A percentile compares a stretch with the other conserved stretches of the same genome.
phyloP scores from a whole-genome alignment of 1,140 invertebrate species.

The Drosophila azteca region DNA sequence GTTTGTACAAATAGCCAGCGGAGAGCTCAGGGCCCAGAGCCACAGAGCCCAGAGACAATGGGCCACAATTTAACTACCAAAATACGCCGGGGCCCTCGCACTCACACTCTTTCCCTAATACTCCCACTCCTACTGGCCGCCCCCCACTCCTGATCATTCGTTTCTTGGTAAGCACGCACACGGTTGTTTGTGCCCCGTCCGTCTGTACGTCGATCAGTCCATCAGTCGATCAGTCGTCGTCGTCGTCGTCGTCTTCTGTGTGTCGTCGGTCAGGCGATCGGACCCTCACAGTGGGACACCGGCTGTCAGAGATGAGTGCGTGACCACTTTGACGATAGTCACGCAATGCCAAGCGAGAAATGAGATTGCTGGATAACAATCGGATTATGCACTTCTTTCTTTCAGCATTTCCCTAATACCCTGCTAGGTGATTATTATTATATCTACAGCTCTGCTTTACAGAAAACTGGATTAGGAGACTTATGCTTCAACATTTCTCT shows the following conservation, averaged over 20 bases:
- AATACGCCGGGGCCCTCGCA: conserved; percentile 59
- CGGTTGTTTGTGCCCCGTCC: conserved; percentile 14
- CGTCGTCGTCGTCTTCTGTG: conserved; percentile 1
- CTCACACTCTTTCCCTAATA: too few species aligned
- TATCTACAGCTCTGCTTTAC: too few species aligned
- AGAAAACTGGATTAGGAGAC: too few species aligned
- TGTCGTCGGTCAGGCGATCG: neutral
- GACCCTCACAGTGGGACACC: conserved; percentile 46
- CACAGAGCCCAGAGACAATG: conserved; percentile 60
- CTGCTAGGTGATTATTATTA: too few species aligned
- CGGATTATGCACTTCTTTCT: too few species aligned
- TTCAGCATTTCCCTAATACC: too few species aligned
- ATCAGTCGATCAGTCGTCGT: conserved; percentile 4
- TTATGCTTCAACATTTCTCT: too few species aligned
- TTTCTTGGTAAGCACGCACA: conserved; percentile 72
- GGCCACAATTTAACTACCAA: conserved; percentile 75
- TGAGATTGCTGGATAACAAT: too few species aligned
- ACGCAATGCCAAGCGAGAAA: too few species aligned
- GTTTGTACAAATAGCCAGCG: conserved; percentile 59
- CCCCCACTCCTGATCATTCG: neutral
- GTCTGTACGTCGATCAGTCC: conserved; percentile 11
- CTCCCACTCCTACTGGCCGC: too few species aligned
- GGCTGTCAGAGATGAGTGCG: conserved; percentile 18
- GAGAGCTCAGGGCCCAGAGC: conserved; percentile 27
- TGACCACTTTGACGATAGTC: too few species aligned